Evolutionary conservation across 2,888 invertebrate species (phyloP).

Genomic region (Xestia xanthographa): DNA sequence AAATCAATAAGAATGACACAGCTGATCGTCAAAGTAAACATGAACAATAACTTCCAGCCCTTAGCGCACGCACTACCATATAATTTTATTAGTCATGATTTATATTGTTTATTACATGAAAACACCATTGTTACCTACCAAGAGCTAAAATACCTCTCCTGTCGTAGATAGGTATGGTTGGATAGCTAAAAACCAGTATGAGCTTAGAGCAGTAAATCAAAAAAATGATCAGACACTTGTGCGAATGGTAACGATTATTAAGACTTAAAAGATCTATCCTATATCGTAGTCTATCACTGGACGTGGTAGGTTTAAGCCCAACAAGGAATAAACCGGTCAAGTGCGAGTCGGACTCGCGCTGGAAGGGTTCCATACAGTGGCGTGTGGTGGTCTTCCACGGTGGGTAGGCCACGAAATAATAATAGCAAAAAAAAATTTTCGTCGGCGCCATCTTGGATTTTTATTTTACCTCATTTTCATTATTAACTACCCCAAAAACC

Average conservation of each 20-base stretch:
- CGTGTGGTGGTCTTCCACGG: too few species aligned
- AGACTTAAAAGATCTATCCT: neutral
- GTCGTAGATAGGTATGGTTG: neutral
- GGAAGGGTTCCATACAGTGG: too few species aligned
- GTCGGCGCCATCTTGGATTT: too few species aligned
- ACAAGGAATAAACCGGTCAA: too few species aligned
- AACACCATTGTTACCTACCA: slow-evolving; percentile 21
- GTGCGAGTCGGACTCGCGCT: too few species aligned
- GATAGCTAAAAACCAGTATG: neutral
- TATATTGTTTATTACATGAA: slow-evolving; percentile 55
- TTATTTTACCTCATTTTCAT: too few species aligned
- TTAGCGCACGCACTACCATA: slow-evolving; percentile 55
- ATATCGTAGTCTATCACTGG: neutral
- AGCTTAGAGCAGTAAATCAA: neutral
- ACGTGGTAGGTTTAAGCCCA: neutral
- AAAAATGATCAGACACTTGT: neutral
- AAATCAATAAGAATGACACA: slow-evolving; percentile 61
- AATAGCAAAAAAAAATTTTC: too few species aligned
- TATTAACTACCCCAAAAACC: too few species aligned
- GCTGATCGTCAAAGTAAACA: slow-evolving; percentile 61
- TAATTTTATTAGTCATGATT: slow-evolving; percentile 64
- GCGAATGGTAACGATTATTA: neutral
- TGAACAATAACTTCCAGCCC: slow-evolving; percentile 54
- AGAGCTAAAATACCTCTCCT: neutral
- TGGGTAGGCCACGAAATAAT: too few species aligned